Percentiles rank a stretch among this genome's conserved stretches.
These are phyloP conservation scores for Distichodus sexfasciatus DNA, from an alignment of 2,797 vertebrate species.

Conservation along the genomic window DNA sequence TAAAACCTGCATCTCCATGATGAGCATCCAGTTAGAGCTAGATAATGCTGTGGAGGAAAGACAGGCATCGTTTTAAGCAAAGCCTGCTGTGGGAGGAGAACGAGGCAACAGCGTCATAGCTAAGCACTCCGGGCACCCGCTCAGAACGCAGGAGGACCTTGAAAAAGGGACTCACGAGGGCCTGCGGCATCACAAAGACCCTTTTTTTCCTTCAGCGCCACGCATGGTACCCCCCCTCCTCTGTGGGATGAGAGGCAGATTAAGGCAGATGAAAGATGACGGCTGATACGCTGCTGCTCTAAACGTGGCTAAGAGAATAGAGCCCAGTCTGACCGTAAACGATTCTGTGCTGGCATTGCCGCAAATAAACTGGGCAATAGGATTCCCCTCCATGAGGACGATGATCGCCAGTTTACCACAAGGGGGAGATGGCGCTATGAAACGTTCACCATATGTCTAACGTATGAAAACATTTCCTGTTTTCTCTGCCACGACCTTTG, in stretches of 20 bases:
- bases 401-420: background rate
- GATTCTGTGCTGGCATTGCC: background rate
- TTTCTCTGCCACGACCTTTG: slow-evolving; percentile 15
- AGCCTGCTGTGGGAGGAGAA: background rate
- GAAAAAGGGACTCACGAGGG: slow-evolving; percentile 54
- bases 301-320: background rate
- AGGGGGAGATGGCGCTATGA: background rate
- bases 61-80: background rate
- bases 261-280: slow-evolving; percentile 40
- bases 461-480: slow-evolving; percentile 11
- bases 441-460: slow-evolving; percentile 1
- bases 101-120: background rate
- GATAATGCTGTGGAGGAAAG: background rate
- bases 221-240: no score
- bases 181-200: slow-evolving; percentile 32
- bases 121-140: slow-evolving; percentile 44
- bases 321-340: background rate
- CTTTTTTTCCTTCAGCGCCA: background rate
- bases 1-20: background rate
- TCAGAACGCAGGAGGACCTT: slow-evolving; percentile 50
- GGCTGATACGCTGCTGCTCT: background rate
- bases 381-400: background rate
- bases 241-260: background rate
- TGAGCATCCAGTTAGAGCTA: background rate
- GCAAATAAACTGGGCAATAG: background rate